These are phyloP conservation scores for Rynchops niger DNA, from an alignment of 2,113 vertebrate species.

Conservation along the genomic window DNA sequence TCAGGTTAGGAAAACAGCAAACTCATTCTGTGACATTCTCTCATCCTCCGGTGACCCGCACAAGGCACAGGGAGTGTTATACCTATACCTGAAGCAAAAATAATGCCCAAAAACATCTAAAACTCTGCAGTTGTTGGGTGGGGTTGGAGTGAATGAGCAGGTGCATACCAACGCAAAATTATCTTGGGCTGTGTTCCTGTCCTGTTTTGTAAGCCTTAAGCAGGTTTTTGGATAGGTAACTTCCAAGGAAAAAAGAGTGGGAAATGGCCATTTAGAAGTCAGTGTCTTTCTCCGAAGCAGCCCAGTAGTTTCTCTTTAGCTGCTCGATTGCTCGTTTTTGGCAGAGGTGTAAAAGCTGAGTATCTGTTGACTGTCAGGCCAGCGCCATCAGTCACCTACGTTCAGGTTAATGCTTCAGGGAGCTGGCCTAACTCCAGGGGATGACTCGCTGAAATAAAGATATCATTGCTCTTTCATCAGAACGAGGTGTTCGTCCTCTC, in stretches of 20 bases:
- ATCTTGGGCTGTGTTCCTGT: not conserved
- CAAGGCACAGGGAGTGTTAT: constrained; percentile 24
- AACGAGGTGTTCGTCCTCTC: not conserved
- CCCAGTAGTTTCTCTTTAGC: not conserved
- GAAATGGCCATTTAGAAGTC: not conserved
- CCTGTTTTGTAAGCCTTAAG: not conserved
- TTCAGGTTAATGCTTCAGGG: constrained; percentile 18
- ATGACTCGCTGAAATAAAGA: not conserved
- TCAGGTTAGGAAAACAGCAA: constrained; percentile 30
- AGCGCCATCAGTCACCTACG: not conserved
- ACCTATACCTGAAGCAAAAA: constrained; percentile 29
- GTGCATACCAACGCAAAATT: constrained; percentile 41
- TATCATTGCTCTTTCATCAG: not conserved
- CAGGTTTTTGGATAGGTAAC: not conserved
- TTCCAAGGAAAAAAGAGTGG: not conserved
- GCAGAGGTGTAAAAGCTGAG: not conserved
- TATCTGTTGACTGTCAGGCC: not conserved
- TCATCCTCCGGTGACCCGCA: not conserved
- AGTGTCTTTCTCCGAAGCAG: not conserved
- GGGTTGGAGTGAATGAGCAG: constrained; percentile 7
- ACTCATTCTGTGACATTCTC: constrained; percentile 62
- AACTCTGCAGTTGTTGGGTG: constrained; percentile 22
- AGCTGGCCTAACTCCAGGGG: not conserved
- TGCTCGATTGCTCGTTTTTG: not conserved
- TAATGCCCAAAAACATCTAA: not conserved